Evolutionary conservation across 2,113 vertebrate species (phyloP), one percentile per base, ranked within the genome.

Genomic region (Lontra canadensis): DNA sequence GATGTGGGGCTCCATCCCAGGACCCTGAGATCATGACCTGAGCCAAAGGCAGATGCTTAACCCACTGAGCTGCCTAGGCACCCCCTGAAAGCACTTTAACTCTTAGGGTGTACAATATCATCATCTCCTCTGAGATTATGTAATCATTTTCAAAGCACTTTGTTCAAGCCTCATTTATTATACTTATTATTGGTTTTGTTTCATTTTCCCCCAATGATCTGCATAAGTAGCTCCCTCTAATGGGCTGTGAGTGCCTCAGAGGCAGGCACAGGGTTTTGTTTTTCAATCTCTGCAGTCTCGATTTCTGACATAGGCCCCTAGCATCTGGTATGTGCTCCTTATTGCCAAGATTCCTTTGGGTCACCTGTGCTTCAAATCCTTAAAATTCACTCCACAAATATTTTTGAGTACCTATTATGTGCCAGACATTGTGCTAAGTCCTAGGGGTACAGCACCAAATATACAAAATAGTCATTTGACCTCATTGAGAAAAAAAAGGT

Each of bases 301-400:
- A 26, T 63, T 85, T 85, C 18, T n/a, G 59, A 44, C 47, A 57
- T 13, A 63, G 42, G 69, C 20, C 17, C 52, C 12, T 31, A 52
- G 69, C 47, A n/a, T 87, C 73, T n/a, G 49, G 29, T 55, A 67
- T 87, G 47, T 57, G 29, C n/a, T 94, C 73, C 26, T 80, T 79
- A 67, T 69, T 87, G 83, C 47, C 29, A 87, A 79, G n/a, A 87
- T 57, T 55, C 29, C 73, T 87, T 79, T 49, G 13, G 85, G 36
- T 44, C 47, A 67, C 10, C 59, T 57, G n/a, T 65, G n/a, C 21
- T 31, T 65, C 49, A 79, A 69, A 55, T 42, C 26, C 36, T 79
- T 86, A 52, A 67, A 34, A n/a, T 78, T 78, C n/a, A 78, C 47
- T 42, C 42, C 42, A 42, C 42, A 42, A 78, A 57, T 79, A 44